These are phyloP conservation scores for Drosophila melanogaster DNA, from an alignment of 1,140 invertebrate species.

Conservation along the genomic window DNA sequence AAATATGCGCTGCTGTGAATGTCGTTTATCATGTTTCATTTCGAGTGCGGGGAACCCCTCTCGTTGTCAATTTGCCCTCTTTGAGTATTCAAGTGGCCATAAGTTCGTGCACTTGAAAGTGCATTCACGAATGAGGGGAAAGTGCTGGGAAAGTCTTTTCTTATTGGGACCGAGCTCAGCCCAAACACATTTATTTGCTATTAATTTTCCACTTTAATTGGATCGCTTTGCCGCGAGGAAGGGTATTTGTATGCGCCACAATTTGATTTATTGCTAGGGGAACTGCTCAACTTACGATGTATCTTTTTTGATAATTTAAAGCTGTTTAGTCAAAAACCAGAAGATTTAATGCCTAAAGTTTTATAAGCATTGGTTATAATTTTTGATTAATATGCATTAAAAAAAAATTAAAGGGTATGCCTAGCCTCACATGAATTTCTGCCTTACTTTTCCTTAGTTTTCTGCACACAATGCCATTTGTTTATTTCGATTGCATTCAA, in stretches of 20 bases:
- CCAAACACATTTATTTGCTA: conserved; percentile 49
- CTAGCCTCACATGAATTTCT: not conserved
- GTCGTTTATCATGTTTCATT: conserved; percentile 61
- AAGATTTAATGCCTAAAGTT: no score
- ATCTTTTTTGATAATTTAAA: no score
- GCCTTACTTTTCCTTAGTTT: conserved; percentile 22
- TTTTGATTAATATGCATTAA: no score
- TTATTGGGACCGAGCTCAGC: conserved; percentile 8
- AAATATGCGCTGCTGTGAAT: conserved; percentile 23
- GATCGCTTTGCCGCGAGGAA: conserved; percentile 37
- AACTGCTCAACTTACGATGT: not conserved
- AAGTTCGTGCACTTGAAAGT: conserved; percentile 59
- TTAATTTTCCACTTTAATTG: conserved; percentile 70
- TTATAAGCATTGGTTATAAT: no score
- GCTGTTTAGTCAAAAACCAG: no score
- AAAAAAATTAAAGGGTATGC: not conserved
- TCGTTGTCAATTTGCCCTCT: conserved; percentile 2
- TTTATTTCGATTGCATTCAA: conserved; percentile 42
- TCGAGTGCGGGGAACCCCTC: conserved; percentile 13
- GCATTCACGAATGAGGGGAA: conserved; percentile 24
- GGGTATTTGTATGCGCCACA: conserved; percentile 12
- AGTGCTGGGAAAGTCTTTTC: conserved; percentile 17
- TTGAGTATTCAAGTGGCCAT: conserved; percentile 24
- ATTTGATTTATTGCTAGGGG: conserved; percentile 24
- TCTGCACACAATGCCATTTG: conserved; percentile 19